Base-by-base conservation (phyloP, 2,888 invertebrate species). In the Eupithecia subumbrata region DNA sequence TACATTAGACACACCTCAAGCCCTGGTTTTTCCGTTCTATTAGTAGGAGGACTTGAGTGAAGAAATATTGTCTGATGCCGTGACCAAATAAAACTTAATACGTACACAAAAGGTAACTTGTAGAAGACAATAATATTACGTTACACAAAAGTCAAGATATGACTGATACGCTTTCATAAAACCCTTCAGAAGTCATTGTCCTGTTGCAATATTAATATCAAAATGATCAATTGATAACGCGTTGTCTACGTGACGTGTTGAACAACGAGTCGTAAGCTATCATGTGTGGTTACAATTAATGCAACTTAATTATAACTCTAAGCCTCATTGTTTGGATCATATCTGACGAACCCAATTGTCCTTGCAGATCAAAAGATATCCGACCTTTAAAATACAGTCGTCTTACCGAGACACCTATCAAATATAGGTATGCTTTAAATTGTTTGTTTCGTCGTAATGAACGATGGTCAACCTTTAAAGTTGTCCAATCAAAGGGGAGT, bases 191-290 rank as follows among this genome's bases (percentile, higher is more conserved):
- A 82, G 88, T 86, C 88, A 84, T 87, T 88, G 87, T 85, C 87
- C 88, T 87, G 83, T 83, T 81, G 81, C 81, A 84, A 87, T 86
- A 85, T 84, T 82, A 83, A 87, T 86, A 85, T 84, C 82, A 83
- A 82, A 82, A 84, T 84, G 86, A 87, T 88, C 83, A 80, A 82
- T 82, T 82, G 87, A 88, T 88, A 87, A 84, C 66, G 80, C 73
- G 74, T 72, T 80, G 78, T 82, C 81, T 79, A 87, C 84, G 80
- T 81, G 82, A 79, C 80, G 84, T 84, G 82, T 87, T 85, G 81
- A 86, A 78, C 75, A 81, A 83, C 52, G 56, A 67, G 67, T 83
- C 82, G 80, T 80, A 78, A 84, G 69, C 69, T 56, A 71, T 69
- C 60, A 14, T 60, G 68, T 68, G 45, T 64, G 40, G 43, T 16